Percentiles rank a stretch among this genome's conserved stretches.
phyloP scores from a whole-genome alignment of 2,888 invertebrate species.

The Hetaerina titia region DNA sequence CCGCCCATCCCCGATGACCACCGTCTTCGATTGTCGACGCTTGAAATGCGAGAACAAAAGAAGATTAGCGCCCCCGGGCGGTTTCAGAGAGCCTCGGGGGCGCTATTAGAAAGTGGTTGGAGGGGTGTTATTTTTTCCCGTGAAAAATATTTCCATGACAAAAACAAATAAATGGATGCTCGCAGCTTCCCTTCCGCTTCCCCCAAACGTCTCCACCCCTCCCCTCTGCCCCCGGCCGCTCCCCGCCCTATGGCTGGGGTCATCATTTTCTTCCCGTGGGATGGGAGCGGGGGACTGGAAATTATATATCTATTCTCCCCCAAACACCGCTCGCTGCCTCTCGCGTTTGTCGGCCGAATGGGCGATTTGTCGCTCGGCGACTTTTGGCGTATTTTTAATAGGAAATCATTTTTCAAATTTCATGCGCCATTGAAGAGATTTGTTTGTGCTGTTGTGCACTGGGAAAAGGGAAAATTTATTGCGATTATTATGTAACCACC shows the following conservation, averaged over 20 bases:
- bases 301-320: neutral
- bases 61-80: neutral
- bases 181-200: neutral
- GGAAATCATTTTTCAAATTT: neutral
- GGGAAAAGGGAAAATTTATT: neutral
- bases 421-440: neutral
- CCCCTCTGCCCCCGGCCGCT: neutral
- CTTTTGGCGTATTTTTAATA: neutral
- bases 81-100: neutral
- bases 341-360: neutral
- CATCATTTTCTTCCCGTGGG: constrained; percentile 11
- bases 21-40: neutral
- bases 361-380: neutral
- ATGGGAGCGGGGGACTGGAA: neutral
- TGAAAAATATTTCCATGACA: neutral
- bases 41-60: neutral
- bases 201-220: neutral
- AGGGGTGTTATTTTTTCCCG: neutral
- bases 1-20: constrained; percentile 5
- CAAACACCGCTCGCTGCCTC: neutral
- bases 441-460: neutral
- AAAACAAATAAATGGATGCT: neutral
- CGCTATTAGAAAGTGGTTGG: constrained; percentile 3
- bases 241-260: neutral
- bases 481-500: neutral